Conservation (phyloP, 2,113 vertebrate species). For the Microcebus griseorufus region DNA sequence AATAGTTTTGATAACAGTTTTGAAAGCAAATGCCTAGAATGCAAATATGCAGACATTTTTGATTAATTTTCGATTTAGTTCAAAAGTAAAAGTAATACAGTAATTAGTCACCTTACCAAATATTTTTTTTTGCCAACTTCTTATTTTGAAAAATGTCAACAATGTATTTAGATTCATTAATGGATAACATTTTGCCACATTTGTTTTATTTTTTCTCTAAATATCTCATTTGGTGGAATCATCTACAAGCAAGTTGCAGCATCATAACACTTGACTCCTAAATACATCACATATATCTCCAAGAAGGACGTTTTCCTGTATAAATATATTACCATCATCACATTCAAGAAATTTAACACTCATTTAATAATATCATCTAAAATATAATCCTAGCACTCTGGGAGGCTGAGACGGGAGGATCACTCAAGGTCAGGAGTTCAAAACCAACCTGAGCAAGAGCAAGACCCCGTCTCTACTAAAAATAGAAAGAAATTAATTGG, state of each 20-base stretch:
- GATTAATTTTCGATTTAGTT: conserved; percentile 43
- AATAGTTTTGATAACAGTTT: conserved; percentile 29
- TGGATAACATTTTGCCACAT: not conserved
- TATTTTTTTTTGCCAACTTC: not conserved
- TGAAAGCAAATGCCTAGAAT: conserved; percentile 5
- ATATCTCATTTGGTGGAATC: conserved; percentile 22
- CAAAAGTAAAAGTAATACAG: conserved; percentile 29
- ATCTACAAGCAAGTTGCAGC: conserved; percentile 15
- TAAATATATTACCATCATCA: not conserved
- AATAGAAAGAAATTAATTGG: no score
- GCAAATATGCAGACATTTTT: not conserved
- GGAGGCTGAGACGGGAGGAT: no score
- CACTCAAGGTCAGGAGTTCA: no score
- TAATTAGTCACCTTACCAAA: not conserved
- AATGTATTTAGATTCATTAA: not conserved
- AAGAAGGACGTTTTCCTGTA: not conserved
- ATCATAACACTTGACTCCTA: not conserved
- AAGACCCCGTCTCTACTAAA: no score
- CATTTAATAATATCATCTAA: not conserved
- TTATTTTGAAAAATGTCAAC: conserved; percentile 42
- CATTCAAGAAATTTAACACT: not conserved
- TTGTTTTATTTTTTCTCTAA: not conserved
- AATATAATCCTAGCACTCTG: no score
- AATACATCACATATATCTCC: not conserved
- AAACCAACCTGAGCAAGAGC: no score